Conservation (phyloP, 2,797 vertebrate genomes). For the Adelosebastes latens region DNA sequence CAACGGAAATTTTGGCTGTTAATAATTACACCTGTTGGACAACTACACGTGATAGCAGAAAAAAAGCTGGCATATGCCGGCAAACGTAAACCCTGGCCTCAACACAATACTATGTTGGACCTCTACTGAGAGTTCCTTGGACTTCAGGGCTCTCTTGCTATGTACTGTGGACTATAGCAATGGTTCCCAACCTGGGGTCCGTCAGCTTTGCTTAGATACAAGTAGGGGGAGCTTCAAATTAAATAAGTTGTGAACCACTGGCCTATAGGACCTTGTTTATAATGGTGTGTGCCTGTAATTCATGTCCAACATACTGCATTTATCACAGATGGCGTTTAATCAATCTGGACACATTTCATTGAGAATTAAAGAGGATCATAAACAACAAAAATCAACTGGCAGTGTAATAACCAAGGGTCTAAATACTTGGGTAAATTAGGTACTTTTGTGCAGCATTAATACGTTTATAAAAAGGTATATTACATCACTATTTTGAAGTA, state of each 20-base stretch:
- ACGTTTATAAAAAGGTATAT: background rate
- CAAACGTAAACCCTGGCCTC: too few species aligned
- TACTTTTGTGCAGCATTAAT: background rate
- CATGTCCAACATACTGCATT: background rate
- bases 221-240: too few species aligned
- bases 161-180: too few species aligned
- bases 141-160: background rate
- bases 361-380: background rate
- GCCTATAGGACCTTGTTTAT: background rate
- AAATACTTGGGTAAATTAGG: background rate
- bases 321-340: background rate
- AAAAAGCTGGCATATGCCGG: too few species aligned
- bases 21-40: too few species aligned
- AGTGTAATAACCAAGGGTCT: background rate
- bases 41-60: too few species aligned
- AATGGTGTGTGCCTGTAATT: background rate
- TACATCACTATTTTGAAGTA: background rate
- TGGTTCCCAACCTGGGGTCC: too few species aligned
- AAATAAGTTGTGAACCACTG: too few species aligned
- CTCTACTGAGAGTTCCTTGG: background rate
- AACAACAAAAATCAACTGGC: background rate
- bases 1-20: too few species aligned
- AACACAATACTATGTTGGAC: background rate
- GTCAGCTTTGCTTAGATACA: too few species aligned
- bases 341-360: background rate